Base-by-base conservation (phyloP, 2,888 invertebrate species). In the Pheosia tremula region DNA sequence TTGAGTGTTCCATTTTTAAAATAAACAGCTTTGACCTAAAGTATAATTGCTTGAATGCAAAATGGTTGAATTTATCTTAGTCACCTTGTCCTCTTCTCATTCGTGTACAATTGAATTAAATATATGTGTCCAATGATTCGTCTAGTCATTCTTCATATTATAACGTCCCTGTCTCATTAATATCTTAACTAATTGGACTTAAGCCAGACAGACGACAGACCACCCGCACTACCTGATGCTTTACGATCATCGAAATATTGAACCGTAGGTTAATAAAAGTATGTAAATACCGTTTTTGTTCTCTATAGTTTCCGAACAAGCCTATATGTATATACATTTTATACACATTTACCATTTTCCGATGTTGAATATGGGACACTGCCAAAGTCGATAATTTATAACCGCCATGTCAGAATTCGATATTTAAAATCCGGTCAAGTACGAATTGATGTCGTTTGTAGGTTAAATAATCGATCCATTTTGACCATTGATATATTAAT, bases 101-200 rank as follows among this genome's bases (percentile, higher is more conserved):
- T 61, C 54, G 56, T 58, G 60, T 58, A 64, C 55, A 56, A 56
- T 60, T 57, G 74, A 70, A 76, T 77, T 67, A 68, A 70, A 64
- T 71, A 55, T 59, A 64, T 47, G 56, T 71, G 75, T 77, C 75
- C 68, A 68, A 64, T 65, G 58, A 67, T 67, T 68, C 66, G 69
- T 74, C 71, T 74, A 67, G 64, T 59, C 64, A 67, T 75, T 74
- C 69, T 67, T 74, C 68, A 72, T 64, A 67, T 64, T 62, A 62
- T 56, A 71, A 69, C 62, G 67, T 65, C 66, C 70, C 76, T 74
- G 61, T 71, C 74, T 75, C 72, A 72, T 77, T 84, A 73, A 77
- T 86, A 85, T 83, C 84, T 85, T 82, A 78, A 78, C 78, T 80
- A 73, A 80, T 79, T 88, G 88, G 88, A 78, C 41, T 11, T 13